These are phyloP conservation scores for Acridotheres tristis DNA, from an alignment of 2,797 vertebrate genomes.

Conservation along the genomic window DNA sequence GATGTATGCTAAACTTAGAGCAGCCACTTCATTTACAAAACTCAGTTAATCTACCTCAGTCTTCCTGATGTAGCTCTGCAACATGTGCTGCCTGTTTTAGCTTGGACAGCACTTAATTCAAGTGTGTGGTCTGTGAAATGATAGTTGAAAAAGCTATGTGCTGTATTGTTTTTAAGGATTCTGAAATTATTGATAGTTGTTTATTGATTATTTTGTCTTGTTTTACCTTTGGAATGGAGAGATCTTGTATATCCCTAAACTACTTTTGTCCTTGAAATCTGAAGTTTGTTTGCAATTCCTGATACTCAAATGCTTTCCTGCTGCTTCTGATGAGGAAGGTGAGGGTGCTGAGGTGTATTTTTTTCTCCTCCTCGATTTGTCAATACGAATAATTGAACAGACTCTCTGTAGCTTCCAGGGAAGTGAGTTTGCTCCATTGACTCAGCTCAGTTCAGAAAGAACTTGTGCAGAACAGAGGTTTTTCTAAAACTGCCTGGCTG, in stretches of 20 bases:
- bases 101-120: not conserved
- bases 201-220: not conserved
- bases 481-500: not conserved
- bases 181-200: not conserved
- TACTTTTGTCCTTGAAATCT: not conserved
- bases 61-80: not conserved
- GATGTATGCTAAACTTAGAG: not conserved
- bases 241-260: not conserved
- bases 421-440: not conserved
- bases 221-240: not conserved
- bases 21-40: not conserved
- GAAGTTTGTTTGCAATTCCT: not conserved
- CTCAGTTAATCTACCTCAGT: not conserved
- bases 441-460: not conserved
- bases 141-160: not conserved
- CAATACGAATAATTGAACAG: not conserved
- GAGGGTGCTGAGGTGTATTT: fast-evolving
- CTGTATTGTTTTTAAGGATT: not conserved
- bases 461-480: not conserved
- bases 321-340: not conserved
- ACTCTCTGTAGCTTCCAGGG: not conserved
- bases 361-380: not conserved
- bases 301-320: not conserved
- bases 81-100: not conserved
- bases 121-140: not conserved